A percentile compares a stretch with the other conserved stretches of the same genome.
Conservation (phyloP, 2,888 invertebrate genomes). For the Harpalus rubripes region DNA sequence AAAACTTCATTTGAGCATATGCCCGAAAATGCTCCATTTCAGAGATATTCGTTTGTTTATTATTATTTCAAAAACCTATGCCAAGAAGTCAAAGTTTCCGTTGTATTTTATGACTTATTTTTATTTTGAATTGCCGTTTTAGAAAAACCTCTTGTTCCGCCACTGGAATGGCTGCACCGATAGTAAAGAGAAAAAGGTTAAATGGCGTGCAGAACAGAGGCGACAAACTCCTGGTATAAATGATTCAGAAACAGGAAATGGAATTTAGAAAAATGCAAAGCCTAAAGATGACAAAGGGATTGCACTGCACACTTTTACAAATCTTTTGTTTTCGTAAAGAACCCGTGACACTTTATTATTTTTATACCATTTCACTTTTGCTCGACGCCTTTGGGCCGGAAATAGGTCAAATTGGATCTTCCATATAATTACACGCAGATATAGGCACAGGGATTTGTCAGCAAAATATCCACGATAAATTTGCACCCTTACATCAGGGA, state of each 20-base stretch:
- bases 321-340: constrained; percentile 36
- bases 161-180: constrained; percentile 2
- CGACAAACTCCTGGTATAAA: constrained; percentile 57
- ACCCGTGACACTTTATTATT: constrained; percentile 43
- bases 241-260: constrained; percentile 52
- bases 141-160: background rate
- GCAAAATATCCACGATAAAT: background rate
- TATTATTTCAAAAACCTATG: no score
- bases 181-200: constrained; percentile 59
- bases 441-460: background rate
- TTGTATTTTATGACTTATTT: no score
- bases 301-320: constrained; percentile 25
- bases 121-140: no score
- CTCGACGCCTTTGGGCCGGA: constrained; percentile 11
- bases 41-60: no score
- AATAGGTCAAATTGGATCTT: constrained; percentile 2
- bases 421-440: background rate
- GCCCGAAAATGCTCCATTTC: no score
- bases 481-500: background rate
- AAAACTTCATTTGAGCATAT: no score
- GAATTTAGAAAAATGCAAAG: constrained; percentile 54
- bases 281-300: constrained; percentile 42
- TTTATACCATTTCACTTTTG: constrained; percentile 34
- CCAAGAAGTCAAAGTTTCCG: no score
- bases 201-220: constrained; percentile 60